A percentile compares a stretch with the other conserved stretches of the same genome.
phyloP scores from a whole-genome alignment of 2,113 vertebrate species.

The Rhombomys opimus region DNA sequence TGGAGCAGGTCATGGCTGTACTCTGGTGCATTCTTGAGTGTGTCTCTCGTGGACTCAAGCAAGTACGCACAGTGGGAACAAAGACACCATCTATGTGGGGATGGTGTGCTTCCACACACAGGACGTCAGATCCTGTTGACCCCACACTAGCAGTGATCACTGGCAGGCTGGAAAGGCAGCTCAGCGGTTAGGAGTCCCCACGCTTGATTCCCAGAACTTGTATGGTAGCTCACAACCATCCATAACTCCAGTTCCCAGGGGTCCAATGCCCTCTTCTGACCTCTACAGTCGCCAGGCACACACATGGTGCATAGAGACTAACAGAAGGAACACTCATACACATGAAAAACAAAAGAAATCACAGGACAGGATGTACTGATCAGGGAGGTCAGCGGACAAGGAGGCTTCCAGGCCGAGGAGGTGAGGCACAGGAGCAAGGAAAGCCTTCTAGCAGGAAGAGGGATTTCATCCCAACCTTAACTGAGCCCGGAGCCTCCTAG shows the following conservation, averaged over 20 bases:
- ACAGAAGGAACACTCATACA: not conserved
- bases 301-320: not conserved
- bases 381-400: not conserved
- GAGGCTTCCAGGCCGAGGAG: not conserved
- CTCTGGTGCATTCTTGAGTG: not conserved
- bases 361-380: not conserved
- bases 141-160: not conserved
- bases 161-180: not conserved
- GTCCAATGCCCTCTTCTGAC: not conserved
- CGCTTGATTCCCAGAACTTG: not conserved
- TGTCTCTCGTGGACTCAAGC: not conserved
- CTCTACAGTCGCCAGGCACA: not conserved
- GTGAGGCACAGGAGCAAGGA: not conserved
- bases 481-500: not conserved
- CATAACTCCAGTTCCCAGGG: not conserved
- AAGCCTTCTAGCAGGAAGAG: not conserved
- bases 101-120: not conserved
- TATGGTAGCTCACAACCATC: not conserved
- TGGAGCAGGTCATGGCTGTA: rapidly evolving
- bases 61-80: not conserved
- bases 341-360: not conserved
- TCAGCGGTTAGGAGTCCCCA: not conserved
- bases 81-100: not conserved
- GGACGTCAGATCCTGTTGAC: not conserved
- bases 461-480: not conserved